phyloP scores from a whole-genome alignment of 2,888 invertebrate genomes.

The Thysanoteuthis rhombus region DNA sequence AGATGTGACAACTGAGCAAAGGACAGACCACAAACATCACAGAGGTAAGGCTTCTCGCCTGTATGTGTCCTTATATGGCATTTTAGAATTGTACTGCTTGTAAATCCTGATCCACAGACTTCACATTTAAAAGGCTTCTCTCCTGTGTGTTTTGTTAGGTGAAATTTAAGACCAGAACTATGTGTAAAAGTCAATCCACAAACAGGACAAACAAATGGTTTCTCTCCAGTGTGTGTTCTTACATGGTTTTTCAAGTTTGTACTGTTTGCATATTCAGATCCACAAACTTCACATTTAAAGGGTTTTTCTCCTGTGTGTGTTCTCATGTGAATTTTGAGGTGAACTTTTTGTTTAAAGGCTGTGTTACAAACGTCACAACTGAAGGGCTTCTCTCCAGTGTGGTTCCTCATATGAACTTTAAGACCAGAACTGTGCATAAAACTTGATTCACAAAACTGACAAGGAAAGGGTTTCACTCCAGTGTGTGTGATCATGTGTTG shows the following conservation, averaged over 20 bases:
- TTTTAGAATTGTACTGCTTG: background rate
- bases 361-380: background rate
- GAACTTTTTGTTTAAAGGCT: background rate
- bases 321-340: background rate
- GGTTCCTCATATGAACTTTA: slow-evolving; percentile 24
- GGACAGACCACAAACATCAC: background rate
- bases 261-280: background rate
- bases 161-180: background rate
- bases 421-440: background rate
- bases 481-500: slow-evolving; percentile 12
- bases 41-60: background rate
- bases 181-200: background rate
- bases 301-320: slow-evolving; percentile 31
- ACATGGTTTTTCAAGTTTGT: background rate
- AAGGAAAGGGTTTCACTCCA: background rate
- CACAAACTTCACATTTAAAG: background rate
- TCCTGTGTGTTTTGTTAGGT: background rate
- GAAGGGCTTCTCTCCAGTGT: slow-evolving; percentile 27
- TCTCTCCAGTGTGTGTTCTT: background rate
- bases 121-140: background rate
- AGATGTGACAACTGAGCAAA: background rate
- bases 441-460: background rate
- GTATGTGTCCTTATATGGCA: background rate
- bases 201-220: background rate
- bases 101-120: background rate